Base-by-base conservation (phyloP, 2,113 vertebrate genomes). In the Zootoca vivipara region DNA sequence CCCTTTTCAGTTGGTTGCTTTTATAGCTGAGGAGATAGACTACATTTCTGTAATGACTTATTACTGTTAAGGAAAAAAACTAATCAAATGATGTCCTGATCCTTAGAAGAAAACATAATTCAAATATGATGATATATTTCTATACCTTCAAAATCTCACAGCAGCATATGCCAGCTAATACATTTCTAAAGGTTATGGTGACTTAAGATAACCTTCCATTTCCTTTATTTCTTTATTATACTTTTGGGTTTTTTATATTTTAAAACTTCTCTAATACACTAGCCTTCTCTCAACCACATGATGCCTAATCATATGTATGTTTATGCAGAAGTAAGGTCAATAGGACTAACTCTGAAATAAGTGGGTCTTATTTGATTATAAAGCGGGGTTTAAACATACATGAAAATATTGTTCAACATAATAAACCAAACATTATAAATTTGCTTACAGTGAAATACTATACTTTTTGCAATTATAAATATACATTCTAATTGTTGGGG, bases 91-190 rank as follows among this genome's bases (percentile, higher is more conserved):
- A 85, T 38, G 82, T 4, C 1, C n/a, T 28, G n/a, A 74, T 78
- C 80, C 46, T 86, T 83, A 77, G 33, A 87, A 87, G 56, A 89
- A 92, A 87, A 93, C 0, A 1, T 65, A 22, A 28, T 92, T 90
- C 16, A 90, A 85, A 85, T 82, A 79, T 77, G 4, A 85, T 81
- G 5, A 87, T 83, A 0, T 62, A 85, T 78, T 87, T 22, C 1
- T 78, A 35, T 1, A 0, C 0, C 64, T 89, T 74, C 58, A 10
- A 12, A 26, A 85, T 82, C 91, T 93, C 15, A 52, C 75, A 84
- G n/a, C 85, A 15, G 30, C 0, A 15, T 38, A 78, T 22, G 13
- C 0, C 7, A 86, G 83, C 0, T 7, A 82, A 82, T 56, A 75
- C 33, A 84, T 72, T 78, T 33, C 52, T 86, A 90, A 3, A 1